Percentiles rank a stretch among this genome's conserved stretches.
Conservation (phyloP, 2,113 vertebrate species). For the Irena cyanogastra region DNA sequence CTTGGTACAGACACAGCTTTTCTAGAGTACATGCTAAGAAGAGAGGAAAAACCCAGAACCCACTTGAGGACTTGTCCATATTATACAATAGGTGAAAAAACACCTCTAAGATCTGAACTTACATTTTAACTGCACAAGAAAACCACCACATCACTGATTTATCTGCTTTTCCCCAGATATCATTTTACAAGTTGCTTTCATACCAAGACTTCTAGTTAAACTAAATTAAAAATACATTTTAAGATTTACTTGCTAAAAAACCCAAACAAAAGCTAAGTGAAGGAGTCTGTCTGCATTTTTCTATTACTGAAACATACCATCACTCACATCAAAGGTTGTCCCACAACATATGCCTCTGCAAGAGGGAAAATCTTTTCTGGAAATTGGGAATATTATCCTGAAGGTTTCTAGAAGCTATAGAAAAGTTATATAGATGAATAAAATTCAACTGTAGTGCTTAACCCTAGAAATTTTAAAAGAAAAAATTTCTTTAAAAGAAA, state of each 20-base stretch:
- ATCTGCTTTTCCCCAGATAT: not conserved
- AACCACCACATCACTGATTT: not conserved
- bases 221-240: not conserved
- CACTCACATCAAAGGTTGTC: not conserved
- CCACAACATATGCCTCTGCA: not conserved
- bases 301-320: not conserved
- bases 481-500: not conserved
- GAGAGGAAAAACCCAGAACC: not conserved
- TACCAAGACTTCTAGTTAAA: not conserved
- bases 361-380: not conserved
- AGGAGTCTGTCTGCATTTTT: not conserved
- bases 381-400: not conserved
- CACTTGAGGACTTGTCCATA: not conserved
- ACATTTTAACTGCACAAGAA: not conserved
- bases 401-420: not conserved
- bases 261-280: not conserved
- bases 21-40: fast-evolving
- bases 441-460: not conserved
- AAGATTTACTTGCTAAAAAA: not conserved
- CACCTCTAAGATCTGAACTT: not conserved
- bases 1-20: not conserved
- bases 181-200: not conserved
- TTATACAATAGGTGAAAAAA: not conserved
- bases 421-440: not conserved
- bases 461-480: not conserved